Conservation (phyloP, 2,113 vertebrate genomes). For the Urocynchramus pylzowi region DNA sequence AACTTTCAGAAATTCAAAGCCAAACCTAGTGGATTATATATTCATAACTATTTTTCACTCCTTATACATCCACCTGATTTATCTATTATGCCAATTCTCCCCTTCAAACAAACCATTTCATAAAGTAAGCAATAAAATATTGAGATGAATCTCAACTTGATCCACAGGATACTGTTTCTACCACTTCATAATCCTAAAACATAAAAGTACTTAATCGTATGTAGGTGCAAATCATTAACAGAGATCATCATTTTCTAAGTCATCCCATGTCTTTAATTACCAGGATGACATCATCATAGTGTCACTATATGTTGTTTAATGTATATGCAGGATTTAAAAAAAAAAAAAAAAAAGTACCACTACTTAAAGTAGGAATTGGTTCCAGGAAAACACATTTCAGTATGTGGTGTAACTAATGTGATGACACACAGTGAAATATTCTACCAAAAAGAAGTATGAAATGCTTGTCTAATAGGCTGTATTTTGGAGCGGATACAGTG, state of each 20-base stretch:
- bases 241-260: background rate
- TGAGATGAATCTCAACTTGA: background rate
- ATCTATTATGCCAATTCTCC: background rate
- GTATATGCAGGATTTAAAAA: background rate
- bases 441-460: background rate
- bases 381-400: background rate
- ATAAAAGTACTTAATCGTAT: background rate
- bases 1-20: slow-evolving; percentile 23
- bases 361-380: background rate
- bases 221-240: background rate
- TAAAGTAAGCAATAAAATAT: background rate
- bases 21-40: background rate
- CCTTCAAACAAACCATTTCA: background rate
- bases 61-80: background rate
- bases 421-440: background rate
- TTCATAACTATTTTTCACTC: background rate
- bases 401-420: background rate
- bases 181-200: background rate
- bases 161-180: background rate
- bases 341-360: background rate
- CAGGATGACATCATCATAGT: background rate
- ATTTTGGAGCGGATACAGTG: background rate
- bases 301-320: background rate
- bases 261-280: background rate
- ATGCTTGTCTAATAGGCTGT: background rate